phyloP scores from a whole-genome alignment of 2,113 vertebrate species.

The Oryzias celebensis region DNA sequence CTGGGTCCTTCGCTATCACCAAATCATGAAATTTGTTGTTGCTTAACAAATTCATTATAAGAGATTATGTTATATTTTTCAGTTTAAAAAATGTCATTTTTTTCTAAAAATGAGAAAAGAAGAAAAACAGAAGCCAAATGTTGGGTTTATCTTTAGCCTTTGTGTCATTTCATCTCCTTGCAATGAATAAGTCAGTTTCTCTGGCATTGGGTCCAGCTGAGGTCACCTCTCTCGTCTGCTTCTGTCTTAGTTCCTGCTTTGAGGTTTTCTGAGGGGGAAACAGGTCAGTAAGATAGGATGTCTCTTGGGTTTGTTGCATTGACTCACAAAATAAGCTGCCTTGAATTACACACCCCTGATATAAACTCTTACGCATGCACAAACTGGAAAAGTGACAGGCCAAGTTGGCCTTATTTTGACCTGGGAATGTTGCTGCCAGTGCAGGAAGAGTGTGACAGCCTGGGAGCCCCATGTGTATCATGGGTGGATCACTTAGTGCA shows the following conservation, averaged over 20 bases:
- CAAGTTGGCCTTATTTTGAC: constrained; percentile 52
- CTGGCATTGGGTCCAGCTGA: constrained; percentile 65
- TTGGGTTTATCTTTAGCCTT: constrained; percentile 9
- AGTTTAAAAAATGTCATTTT: background rate
- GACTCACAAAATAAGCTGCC: constrained; percentile 23
- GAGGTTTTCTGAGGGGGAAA: constrained; percentile 32
- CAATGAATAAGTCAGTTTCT: constrained; percentile 37
- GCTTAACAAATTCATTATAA: too few species aligned
- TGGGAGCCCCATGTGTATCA: constrained; percentile 28
- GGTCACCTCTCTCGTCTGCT: constrained; percentile 58
- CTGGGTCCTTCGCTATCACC: too few species aligned
- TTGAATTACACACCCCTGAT: constrained; percentile 11
- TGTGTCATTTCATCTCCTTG: constrained; percentile 22
- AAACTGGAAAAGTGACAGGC: constrained; percentile 50
- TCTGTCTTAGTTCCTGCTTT: constrained; percentile 49
- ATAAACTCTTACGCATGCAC: constrained; percentile 11
- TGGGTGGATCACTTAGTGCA: constrained; percentile 20
- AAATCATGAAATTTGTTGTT: too few species aligned
- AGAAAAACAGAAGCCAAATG: background rate
- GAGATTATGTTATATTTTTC: too few species aligned
- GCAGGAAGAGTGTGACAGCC: constrained; percentile 49
- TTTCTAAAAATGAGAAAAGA: constrained; percentile 3
- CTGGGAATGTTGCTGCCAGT: constrained; percentile 30
- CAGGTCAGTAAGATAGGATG: constrained; percentile 14
- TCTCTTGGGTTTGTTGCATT: constrained; percentile 31